Base-by-base conservation (phyloP, 2,888 invertebrate genomes). In the Pollenia angustigena region DNA sequence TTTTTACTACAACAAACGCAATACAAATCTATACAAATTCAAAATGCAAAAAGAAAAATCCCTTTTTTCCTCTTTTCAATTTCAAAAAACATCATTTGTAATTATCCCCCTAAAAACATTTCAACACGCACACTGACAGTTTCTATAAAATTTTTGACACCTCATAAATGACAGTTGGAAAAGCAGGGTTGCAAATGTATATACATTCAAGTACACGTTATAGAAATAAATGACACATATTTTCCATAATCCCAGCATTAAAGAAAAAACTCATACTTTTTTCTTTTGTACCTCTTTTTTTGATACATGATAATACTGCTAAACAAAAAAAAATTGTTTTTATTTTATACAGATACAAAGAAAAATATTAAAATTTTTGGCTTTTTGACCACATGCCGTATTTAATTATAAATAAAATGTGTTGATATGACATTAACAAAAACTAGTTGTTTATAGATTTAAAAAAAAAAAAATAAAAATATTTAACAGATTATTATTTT, bases 311-410 rank as follows among this genome's bases (percentile, higher is more conserved):
- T 52, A 78, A 78, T 76, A 72, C 62, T 76, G n/a, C n/a, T 32
- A 32, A 32, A 32, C 32, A 32, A 32, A 4, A 42, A 42, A 42
- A 48, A 52, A 52, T 62, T 62, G 40, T 66, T 44, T 52, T 23
- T n/a, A 16, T 48, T n/a, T 66, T 0, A 0, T 32, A 4, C n/a
- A 60, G 4, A 23, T 16, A 52, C 7, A 62, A 71, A 60, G 42
- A 54, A 18, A 56, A 58, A 54, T 16, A 68, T 32, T 12, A 11
- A 32, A 58, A 10, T 10, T 14, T 62, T 78, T 78, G 48, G 56
- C 84, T 85, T 87, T 78, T 78, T 52, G 85, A 74, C 87, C 87
- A 87, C 87, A 87, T 87, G 87, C 69, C 84, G 64, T 48, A 78
- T 78, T 66, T 78, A 87, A 85, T 87, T 87, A 85, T 69, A 56